phyloP scores from a whole-genome alignment of 23 tunicate genomes.

The Aplidium turbinatum region DNA sequence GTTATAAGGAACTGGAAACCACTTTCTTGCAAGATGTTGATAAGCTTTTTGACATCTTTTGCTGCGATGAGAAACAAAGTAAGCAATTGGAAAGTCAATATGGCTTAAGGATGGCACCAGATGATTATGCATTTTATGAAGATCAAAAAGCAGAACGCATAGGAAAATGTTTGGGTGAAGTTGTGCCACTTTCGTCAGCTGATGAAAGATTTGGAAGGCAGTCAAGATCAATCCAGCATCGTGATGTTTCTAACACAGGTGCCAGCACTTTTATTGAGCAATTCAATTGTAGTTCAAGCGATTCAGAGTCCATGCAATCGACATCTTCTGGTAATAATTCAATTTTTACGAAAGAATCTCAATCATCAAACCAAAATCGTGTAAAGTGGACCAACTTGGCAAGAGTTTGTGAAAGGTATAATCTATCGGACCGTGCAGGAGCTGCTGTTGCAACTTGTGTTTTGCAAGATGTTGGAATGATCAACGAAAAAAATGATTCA shows the following conservation, averaged over 20 bases:
- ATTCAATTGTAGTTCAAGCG: background rate
- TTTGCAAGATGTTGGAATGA: conserved; percentile 29
- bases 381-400: conserved; percentile 29
- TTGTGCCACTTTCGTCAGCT: conserved; percentile 5
- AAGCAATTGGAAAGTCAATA: conserved; percentile 5
- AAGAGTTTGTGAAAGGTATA: conserved; percentile 32
- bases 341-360: conserved; percentile 29
- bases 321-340: conserved; percentile 19
- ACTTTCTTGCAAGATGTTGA: conserved; percentile 12
- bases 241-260: too few relatives aligned
- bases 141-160: conserved; percentile 3
- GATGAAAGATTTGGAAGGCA: conserved; percentile 18
- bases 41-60: conserved; percentile 11
- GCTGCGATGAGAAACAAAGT: conserved; percentile 20
- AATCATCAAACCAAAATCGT: conserved; percentile 26
- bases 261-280: background rate
- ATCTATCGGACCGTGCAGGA: conserved; percentile 27
- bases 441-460: conserved; percentile 38
- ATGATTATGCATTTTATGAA: conserved; percentile 28
- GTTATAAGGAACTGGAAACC: conserved; percentile 10
- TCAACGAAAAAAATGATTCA: conserved; percentile 12
- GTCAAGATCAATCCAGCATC: too few relatives aligned
- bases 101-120: conserved; percentile 19
- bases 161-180: conserved; percentile 10
- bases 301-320: conserved; percentile 6